phyloP scores from a whole-genome alignment of 2,888 invertebrate genomes.

The Pseudanteris insignis region DNA sequence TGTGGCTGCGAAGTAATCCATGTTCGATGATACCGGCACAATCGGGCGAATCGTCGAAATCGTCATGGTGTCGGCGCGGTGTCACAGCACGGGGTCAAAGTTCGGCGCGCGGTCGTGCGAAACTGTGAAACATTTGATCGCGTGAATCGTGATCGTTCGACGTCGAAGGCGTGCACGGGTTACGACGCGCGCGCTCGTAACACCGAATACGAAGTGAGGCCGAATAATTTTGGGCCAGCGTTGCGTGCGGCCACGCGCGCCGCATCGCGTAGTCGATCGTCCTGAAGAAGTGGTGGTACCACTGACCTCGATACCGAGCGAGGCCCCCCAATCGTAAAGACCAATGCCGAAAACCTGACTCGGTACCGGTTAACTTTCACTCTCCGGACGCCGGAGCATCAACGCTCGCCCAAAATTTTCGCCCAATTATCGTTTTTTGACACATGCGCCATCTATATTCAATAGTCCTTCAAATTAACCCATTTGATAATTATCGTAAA shows the following conservation, averaged over 20 bases:
- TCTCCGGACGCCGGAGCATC: constrained; percentile 46
- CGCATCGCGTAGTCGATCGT: too few species aligned
- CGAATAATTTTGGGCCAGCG: constrained; percentile 55
- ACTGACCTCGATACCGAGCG: constrained; percentile 64
- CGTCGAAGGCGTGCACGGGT: constrained; percentile 48
- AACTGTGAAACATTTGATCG: too few species aligned
- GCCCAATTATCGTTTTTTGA: constrained; percentile 32
- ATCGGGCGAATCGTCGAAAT: not conserved
- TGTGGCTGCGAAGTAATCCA: constrained; percentile 19
- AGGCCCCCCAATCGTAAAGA: constrained; percentile 58
- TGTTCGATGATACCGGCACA: constrained; percentile 8
- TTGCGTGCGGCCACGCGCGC: constrained; percentile 53
- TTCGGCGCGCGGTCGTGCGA: not conserved
- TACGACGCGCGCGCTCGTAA: constrained; percentile 34
- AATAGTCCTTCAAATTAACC: not conserved
- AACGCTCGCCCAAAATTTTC: too few species aligned
- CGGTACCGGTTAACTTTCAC: constrained; percentile 53
- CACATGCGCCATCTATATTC: constrained; percentile 7
- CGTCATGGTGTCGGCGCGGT: constrained; percentile 6
- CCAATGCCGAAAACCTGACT: constrained; percentile 63
- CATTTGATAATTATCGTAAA: too few species aligned
- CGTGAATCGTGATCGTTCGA: too few species aligned
- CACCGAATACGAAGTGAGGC: constrained; percentile 51
- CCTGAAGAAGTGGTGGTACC: constrained; percentile 61
- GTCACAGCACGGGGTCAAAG: not conserved